Conservation (phyloP, 2,113 vertebrate genomes). For the Butastur rufipennis region DNA sequence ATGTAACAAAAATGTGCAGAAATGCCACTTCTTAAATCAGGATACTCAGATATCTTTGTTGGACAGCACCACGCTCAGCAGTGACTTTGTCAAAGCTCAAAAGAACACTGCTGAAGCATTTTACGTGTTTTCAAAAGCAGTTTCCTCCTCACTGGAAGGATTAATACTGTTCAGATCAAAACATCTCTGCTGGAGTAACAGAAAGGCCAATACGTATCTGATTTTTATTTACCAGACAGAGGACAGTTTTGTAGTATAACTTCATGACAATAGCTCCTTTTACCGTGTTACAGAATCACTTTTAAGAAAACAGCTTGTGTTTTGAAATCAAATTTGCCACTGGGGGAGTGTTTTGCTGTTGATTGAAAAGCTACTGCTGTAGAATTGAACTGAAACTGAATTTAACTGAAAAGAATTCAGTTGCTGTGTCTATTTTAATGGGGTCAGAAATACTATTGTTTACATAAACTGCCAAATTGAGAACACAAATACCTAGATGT, state of each 20-base stretch:
- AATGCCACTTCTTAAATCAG: not conserved
- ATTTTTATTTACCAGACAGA: not conserved
- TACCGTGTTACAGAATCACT: not conserved
- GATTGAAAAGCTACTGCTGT: not conserved
- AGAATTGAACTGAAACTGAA: not conserved
- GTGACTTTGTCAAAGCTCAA: not conserved
- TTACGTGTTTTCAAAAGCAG: constrained; percentile 3
- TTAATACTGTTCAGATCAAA: constrained; percentile 15
- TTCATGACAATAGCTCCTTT: not conserved
- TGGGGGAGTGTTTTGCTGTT: not conserved
- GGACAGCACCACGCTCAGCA: not conserved
- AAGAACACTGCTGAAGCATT: constrained; percentile 6
- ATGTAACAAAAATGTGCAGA: not conserved
- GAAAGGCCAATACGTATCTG: not conserved
- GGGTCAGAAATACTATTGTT: not conserved
- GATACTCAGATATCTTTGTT: not conserved
- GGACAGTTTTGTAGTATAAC: not conserved
- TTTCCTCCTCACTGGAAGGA: constrained; percentile 2
- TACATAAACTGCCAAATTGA: not conserved
- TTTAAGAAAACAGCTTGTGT: not conserved
- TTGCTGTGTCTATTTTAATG: not conserved
- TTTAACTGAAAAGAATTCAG: not conserved
- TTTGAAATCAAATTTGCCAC: constrained; percentile 14
- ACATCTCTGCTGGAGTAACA: constrained; percentile 6
- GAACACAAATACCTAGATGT: not conserved